A percentile compares a stretch with the other conserved stretches of the same genome.
These are phyloP conservation scores for Drosophila seclusa DNA, from an alignment of 2,888 invertebrate genomes.

Conservation along the genomic window DNA sequence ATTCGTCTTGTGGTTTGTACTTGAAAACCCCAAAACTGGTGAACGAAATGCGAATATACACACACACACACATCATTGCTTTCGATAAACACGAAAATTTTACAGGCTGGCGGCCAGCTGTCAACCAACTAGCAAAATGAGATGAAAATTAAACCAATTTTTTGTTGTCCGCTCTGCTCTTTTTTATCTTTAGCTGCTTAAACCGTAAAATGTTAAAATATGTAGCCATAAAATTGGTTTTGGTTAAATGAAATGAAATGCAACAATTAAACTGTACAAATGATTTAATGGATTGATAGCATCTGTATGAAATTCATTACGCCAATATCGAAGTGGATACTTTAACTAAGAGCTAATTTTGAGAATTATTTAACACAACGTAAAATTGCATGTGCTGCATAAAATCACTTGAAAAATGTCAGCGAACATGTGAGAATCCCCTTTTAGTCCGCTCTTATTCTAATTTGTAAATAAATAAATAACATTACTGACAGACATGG, in stretches of 20 bases:
- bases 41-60: slow-evolving; percentile 60
- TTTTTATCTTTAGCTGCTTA: slow-evolving; percentile 13
- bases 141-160: slow-evolving; percentile 68
- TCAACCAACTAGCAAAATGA: slow-evolving; percentile 60
- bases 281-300: slow-evolving; percentile 57
- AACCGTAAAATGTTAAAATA: slow-evolving; percentile 63
- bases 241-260: slow-evolving; percentile 55
- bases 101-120: slow-evolving; percentile 49
- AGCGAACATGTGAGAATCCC: background rate
- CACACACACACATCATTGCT: slow-evolving; percentile 4
- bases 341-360: slow-evolving; percentile 34
- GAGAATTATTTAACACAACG: slow-evolving; percentile 27
- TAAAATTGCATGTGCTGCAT: background rate
- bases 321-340: slow-evolving; percentile 10
- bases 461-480: background rate
- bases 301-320: slow-evolving; percentile 4
- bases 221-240: slow-evolving; percentile 75
- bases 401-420: slow-evolving; percentile 5
- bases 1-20: slow-evolving; percentile 79
- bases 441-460: background rate
- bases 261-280: slow-evolving; percentile 56
- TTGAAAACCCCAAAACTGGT: slow-evolving; percentile 75
- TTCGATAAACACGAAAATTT: slow-evolving; percentile 47
- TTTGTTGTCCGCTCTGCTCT: slow-evolving; percentile 30
- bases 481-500: background rate